phyloP scores from a whole-genome alignment of 2,113 vertebrate species.

The Enhydra lutris region DNA sequence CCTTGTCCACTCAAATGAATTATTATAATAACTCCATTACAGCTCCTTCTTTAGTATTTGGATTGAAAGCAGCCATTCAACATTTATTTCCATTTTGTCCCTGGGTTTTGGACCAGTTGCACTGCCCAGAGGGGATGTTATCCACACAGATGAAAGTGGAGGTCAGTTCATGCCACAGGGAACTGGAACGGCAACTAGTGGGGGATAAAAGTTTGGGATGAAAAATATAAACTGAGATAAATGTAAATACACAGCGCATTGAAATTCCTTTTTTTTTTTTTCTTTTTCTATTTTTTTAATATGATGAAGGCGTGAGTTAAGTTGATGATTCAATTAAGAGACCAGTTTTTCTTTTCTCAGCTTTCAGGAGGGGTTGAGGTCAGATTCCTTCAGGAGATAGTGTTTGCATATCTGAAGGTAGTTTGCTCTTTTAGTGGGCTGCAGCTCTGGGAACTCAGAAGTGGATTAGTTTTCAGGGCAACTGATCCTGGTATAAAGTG shows the following conservation, averaged over 20 bases:
- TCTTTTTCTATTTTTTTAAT: neutral
- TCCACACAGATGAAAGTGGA: neutral
- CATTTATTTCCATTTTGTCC: slow-evolving; percentile 3
- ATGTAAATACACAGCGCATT: neutral
- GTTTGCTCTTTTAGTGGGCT: slow-evolving; percentile 11
- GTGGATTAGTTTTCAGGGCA: neutral
- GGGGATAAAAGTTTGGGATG: neutral
- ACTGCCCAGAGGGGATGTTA: neutral
- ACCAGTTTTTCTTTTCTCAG: neutral
- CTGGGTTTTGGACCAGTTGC: neutral
- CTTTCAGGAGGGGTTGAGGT: neutral
- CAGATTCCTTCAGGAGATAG: neutral
- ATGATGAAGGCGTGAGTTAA: neutral
- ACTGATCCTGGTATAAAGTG: slow-evolving; percentile 6
- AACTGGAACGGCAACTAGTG: neutral
- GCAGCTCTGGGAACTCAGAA: neutral
- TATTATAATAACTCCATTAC: neutral
- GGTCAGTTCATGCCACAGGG: neutral
- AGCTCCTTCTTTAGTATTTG: neutral
- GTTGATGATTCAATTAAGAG: neutral
- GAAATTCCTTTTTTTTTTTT: slow-evolving; percentile 7
- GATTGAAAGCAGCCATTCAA: neutral
- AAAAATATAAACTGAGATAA: slow-evolving; percentile 31
- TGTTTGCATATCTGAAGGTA: neutral
- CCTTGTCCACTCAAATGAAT: neutral